phyloP scores from a whole-genome alignment of 2,888 invertebrate genomes.

The Lepidocyrtinus sp. region DNA sequence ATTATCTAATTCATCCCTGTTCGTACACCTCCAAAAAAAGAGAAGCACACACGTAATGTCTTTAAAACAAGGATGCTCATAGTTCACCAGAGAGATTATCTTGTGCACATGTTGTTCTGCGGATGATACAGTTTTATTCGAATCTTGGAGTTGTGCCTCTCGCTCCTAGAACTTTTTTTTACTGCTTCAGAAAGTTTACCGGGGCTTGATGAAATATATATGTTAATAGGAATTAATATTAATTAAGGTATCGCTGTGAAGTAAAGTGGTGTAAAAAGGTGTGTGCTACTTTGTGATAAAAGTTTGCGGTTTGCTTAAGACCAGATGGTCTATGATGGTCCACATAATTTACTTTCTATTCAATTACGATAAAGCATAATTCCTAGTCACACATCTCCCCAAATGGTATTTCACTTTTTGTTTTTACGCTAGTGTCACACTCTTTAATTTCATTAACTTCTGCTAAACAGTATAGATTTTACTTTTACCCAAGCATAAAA shows the following conservation, averaged over 20 bases:
- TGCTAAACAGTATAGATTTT: too few relatives aligned
- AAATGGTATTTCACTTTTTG: too few relatives aligned
- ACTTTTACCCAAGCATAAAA: too few relatives aligned
- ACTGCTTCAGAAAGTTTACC: slow-evolving; percentile 2
- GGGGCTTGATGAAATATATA: background rate
- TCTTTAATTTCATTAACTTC: too few relatives aligned
- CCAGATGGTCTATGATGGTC: slow-evolving; percentile 14
- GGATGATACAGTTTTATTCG: background rate
- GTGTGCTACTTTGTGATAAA: slow-evolving; percentile 15
- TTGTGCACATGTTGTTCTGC: slow-evolving; percentile 4
- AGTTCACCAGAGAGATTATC: slow-evolving; percentile 10
- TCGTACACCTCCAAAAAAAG: background rate
- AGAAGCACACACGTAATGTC: background rate
- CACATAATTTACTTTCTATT: too few relatives aligned
- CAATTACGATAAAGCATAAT: too few relatives aligned
- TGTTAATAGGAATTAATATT: slow-evolving; percentile 16
- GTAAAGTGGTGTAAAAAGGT: background rate
- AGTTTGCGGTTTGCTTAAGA: background rate
- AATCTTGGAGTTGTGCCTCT: background rate
- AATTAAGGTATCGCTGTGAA: background rate
- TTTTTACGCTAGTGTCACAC: too few relatives aligned
- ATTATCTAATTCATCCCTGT: slow-evolving; percentile 36
- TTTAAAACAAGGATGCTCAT: background rate
- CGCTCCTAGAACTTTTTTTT: background rate
- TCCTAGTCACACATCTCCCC: too few relatives aligned